phyloP scores from a whole-genome alignment of 2,113 vertebrate species.

The Sceloporus tristichus region DNA sequence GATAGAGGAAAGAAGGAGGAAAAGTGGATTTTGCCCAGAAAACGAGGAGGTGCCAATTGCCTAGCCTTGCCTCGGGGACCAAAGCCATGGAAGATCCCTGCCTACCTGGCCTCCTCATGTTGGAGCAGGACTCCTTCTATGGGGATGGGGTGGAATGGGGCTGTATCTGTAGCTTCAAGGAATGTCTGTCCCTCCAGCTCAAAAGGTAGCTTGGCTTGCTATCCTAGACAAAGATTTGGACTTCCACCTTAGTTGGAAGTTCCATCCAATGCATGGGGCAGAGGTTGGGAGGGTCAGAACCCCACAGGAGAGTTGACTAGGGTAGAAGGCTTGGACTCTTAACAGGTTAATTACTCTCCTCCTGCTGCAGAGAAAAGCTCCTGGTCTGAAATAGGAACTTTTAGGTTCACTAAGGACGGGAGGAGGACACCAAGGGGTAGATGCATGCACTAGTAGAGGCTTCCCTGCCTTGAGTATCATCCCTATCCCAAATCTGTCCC shows the following conservation, averaged over 20 bases:
- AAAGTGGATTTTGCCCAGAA: background rate
- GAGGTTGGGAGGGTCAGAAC: background rate
- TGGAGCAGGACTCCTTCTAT: slow-evolving; percentile 35
- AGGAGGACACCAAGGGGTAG: background rate
- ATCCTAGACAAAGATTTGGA: background rate
- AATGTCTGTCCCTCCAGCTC: background rate
- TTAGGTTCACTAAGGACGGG: background rate
- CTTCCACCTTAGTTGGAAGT: background rate
- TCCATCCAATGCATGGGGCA: background rate
- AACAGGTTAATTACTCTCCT: background rate
- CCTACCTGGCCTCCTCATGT: background rate
- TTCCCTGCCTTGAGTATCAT: background rate
- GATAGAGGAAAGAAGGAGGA: background rate
- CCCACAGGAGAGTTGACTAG: background rate
- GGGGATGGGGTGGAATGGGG: background rate
- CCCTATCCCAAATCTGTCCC: background rate
- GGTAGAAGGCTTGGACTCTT: background rate
- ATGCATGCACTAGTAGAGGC: background rate
- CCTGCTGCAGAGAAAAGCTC: background rate
- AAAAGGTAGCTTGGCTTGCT: background rate
- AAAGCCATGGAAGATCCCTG: slow-evolving; percentile 20
- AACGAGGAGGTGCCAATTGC: slow-evolving; percentile 20
- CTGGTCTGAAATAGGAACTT: background rate
- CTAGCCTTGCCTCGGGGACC: slow-evolving; percentile 4
- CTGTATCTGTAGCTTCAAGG: slow-evolving; percentile 1